Conservation (phyloP, 2,888 invertebrate species). For the Lasioglossum figueresi region DNA sequence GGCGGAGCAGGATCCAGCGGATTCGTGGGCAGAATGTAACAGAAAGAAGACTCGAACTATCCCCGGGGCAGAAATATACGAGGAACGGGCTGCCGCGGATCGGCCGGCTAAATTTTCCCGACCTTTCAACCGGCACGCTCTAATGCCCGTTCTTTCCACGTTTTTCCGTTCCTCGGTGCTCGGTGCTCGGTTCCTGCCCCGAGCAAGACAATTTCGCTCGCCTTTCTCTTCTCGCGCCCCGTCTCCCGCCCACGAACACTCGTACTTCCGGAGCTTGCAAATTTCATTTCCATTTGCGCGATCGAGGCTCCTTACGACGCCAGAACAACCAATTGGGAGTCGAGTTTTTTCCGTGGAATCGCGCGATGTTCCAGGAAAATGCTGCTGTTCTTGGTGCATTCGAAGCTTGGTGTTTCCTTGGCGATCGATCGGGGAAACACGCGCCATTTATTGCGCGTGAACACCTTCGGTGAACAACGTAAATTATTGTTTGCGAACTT, state of each 20-base stretch:
- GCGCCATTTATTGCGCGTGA: not conserved
- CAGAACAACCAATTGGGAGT: not conserved
- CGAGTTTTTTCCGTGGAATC: not conserved
- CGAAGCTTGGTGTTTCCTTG: not conserved
- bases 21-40: conserved; percentile 6
- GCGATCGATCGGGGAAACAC: not conserved
- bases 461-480: not conserved
- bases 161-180: not conserved
- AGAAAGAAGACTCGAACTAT: not conserved
- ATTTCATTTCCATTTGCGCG: conserved; percentile 15
- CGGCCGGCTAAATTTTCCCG: conserved; percentile 14
- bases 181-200: not conserved
- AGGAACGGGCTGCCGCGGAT: not conserved
- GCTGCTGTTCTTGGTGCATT: not conserved
- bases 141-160: not conserved
- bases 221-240: not conserved
- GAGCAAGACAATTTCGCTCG: not conserved
- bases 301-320: not conserved
- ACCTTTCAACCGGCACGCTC: conserved; percentile 4
- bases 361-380: not conserved
- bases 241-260: not conserved
- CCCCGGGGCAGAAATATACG: not conserved
- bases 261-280: not conserved
- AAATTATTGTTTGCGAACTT: not conserved
- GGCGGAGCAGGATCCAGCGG: conserved; percentile 11